These are phyloP conservation scores for Pandemis heparana DNA, from an alignment of 2,888 invertebrate species.

Conservation along the genomic window DNA sequence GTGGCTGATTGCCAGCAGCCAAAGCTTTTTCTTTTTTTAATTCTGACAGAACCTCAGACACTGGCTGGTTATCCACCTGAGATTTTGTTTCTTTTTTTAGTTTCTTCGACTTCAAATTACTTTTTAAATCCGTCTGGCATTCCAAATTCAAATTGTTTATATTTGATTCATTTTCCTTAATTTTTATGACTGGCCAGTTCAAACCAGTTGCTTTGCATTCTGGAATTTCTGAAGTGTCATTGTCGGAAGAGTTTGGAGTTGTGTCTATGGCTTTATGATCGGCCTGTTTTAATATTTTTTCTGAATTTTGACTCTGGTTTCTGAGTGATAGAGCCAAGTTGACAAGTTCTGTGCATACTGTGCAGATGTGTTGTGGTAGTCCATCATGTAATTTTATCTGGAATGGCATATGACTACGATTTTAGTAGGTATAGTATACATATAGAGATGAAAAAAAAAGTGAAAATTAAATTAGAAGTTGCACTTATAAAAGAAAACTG, in stretches of 20 bases:
- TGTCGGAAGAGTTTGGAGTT: slow-evolving; percentile 16
- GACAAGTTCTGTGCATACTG: slow-evolving; percentile 41
- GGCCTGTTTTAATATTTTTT: slow-evolving; percentile 41
- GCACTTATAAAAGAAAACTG: too few species aligned
- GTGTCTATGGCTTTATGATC: slow-evolving; percentile 27
- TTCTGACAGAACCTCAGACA: slow-evolving; percentile 11
- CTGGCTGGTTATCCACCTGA: neutral
- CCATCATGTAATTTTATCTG: slow-evolving; percentile 46
- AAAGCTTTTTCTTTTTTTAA: slow-evolving; percentile 41
- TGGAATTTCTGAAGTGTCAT: slow-evolving; percentile 10
- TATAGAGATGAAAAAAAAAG: too few species aligned
- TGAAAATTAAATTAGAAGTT: too few species aligned
- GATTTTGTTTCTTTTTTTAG: neutral
- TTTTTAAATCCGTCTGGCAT: neutral
- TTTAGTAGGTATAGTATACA: too few species aligned
- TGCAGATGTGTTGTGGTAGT: slow-evolving; percentile 47
- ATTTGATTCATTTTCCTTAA: slow-evolving; percentile 10
- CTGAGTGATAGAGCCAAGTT: slow-evolving; percentile 42
- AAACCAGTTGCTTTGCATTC: neutral
- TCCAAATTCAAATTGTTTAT: neutral
- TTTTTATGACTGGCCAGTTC: neutral
- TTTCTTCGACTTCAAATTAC: neutral
- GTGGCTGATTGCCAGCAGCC: slow-evolving; percentile 28
- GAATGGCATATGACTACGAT: neutral
- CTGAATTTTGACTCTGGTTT: slow-evolving; percentile 38